phyloP scores from a whole-genome alignment of 2,113 vertebrate genomes.

The Dicerorhinus sumatrensis region DNA sequence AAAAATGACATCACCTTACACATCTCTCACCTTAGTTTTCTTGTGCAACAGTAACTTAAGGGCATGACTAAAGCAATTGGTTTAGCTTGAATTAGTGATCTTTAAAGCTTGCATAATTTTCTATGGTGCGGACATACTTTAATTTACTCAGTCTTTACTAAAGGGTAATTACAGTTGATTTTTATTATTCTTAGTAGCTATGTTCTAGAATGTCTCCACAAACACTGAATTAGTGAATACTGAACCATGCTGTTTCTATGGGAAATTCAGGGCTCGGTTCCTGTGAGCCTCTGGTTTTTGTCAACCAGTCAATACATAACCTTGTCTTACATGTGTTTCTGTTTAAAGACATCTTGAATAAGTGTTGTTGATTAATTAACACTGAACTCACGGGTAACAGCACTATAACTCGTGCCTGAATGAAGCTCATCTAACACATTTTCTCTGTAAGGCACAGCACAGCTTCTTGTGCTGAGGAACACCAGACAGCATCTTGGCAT shows the following conservation, averaged over 20 bases:
- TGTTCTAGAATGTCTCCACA: neutral
- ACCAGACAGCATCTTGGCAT: rapidly evolving
- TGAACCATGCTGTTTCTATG: neutral
- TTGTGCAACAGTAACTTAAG: neutral
- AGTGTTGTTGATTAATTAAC: rapidly evolving
- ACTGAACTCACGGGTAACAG: neutral
- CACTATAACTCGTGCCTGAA: rapidly evolving
- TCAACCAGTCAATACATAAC: rapidly evolving
- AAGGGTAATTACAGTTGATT: too few species aligned
- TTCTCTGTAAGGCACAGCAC: too few species aligned
- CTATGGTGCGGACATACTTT: neutral
- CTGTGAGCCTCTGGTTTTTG: neutral
- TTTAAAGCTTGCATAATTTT: too few species aligned
- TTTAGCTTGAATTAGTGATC: neutral
- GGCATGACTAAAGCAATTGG: neutral
- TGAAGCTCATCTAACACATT: rapidly evolving
- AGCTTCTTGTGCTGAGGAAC: neutral
- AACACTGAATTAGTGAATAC: too few species aligned
- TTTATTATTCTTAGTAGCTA: neutral
- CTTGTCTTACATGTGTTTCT: too few species aligned
- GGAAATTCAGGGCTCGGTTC: neutral
- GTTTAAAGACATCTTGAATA: neutral
- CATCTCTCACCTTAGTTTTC: neutral
- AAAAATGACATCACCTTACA: rapidly evolving
- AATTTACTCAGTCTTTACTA: neutral